Percentiles rank a stretch among this genome's conserved stretches.
phyloP scores from a whole-genome alignment of 2,888 invertebrate genomes.

The Cheilosia urbana region DNA sequence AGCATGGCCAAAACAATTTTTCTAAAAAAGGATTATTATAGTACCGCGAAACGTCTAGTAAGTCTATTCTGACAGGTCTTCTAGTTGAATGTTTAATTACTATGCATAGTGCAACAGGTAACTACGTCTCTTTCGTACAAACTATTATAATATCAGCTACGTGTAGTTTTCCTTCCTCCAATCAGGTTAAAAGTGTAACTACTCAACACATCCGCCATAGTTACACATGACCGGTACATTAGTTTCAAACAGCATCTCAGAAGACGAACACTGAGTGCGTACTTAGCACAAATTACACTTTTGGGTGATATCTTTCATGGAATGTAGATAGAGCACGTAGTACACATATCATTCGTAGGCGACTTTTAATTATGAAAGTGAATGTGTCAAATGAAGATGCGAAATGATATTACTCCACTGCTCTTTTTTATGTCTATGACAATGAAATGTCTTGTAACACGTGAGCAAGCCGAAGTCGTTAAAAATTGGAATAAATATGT shows the following conservation, averaged over 20 bases:
- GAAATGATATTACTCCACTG: background rate
- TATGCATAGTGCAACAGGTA: background rate
- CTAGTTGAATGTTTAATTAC: too few species aligned
- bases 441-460: too few species aligned
- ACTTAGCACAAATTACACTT: conserved; percentile 9
- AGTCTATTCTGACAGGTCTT: too few species aligned
- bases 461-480: too few species aligned
- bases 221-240: background rate
- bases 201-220: background rate
- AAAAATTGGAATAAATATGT: too few species aligned
- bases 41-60: too few species aligned
- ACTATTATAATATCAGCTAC: background rate
- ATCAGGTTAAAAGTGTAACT: background rate
- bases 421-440: background rate
- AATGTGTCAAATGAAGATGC: background rate
- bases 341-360: background rate
- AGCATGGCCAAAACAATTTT: too few species aligned
- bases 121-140: background rate
- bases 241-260: background rate
- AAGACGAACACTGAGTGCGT: conserved; percentile 3
- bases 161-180: background rate
- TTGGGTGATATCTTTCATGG: background rate
- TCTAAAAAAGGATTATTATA: too few species aligned
- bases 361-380: background rate
- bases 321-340: background rate